A percentile compares a stretch with the other conserved stretches of the same genome.
These are phyloP conservation scores for Microhierax caerulescens DNA, from an alignment of 2,797 vertebrate species.

Conservation along the genomic window DNA sequence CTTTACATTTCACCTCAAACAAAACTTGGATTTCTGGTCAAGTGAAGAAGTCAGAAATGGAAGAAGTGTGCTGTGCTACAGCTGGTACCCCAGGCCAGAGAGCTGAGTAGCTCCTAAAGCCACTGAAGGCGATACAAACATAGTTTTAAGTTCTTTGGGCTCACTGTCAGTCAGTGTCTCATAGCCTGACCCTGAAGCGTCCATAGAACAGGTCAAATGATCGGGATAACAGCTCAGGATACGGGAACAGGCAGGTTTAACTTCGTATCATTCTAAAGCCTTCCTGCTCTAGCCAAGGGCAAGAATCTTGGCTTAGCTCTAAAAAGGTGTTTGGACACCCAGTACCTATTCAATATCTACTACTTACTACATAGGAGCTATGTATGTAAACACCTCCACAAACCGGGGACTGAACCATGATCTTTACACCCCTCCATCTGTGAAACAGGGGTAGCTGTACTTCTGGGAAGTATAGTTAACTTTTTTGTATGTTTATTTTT, in stretches of 20 bases:
- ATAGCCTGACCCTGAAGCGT: background rate
- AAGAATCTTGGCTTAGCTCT: background rate
- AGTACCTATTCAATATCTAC: background rate
- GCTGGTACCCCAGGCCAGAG: background rate
- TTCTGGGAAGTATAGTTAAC: background rate
- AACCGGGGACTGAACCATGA: background rate
- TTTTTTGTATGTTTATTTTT: background rate
- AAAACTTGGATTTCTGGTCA: background rate
- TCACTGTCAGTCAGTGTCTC: background rate
- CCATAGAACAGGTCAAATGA: background rate
- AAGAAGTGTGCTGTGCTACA: too few relatives aligned
- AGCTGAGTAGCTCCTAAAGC: background rate
- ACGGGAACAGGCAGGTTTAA: background rate
- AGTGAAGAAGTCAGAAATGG: background rate
- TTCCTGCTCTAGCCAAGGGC: background rate
- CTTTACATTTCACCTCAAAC: background rate
- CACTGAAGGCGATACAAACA: background rate
- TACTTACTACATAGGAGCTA: background rate
- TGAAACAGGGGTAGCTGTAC: background rate
- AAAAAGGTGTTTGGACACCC: background rate
- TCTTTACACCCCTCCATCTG: background rate
- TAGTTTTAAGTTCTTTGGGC: background rate
- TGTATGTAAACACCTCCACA: background rate
- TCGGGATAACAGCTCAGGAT: background rate
- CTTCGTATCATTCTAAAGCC: background rate